These are phyloP conservation scores for Zeus faber DNA, from an alignment of 2,113 vertebrate genomes.

Conservation along the genomic window DNA sequence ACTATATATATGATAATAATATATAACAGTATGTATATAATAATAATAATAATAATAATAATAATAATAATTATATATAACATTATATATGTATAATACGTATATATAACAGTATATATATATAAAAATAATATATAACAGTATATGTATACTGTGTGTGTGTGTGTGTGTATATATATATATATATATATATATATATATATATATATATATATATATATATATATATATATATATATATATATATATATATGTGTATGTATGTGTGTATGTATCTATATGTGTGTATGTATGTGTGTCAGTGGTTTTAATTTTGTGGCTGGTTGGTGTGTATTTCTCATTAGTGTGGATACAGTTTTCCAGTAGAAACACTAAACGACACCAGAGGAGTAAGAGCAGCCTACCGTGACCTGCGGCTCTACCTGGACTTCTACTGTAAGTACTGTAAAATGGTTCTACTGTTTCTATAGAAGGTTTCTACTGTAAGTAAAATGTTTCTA, in stretches of 20 bases:
- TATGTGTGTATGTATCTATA: not conserved
- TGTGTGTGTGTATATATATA: not conserved
- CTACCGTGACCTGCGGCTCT: conserved; percentile 64
- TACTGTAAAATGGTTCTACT: no score
- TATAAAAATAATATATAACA: no score
- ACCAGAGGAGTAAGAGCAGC: conserved; percentile 42
- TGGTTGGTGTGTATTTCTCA: not conserved
- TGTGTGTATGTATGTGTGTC: not conserved
- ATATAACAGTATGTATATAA: no score
- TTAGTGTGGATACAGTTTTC: conserved; percentile 65
- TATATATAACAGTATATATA: no score
- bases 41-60: no score
- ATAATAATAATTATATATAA: no score
- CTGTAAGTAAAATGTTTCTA: no score
- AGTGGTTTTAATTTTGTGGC: not conserved
- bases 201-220: not conserved
- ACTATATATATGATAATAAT: no score
- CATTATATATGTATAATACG: no score
- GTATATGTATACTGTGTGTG: not conserved
- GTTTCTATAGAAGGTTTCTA: no score
- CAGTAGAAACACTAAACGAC: conserved; percentile 54
- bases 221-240: not conserved
- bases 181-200: not conserved
- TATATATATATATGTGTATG: not conserved
- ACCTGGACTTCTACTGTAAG: conserved; percentile 72